Evolutionary conservation across 2,797 vertebrate genomes (phyloP).

Genomic region (Macropus fuliginosus): DNA sequence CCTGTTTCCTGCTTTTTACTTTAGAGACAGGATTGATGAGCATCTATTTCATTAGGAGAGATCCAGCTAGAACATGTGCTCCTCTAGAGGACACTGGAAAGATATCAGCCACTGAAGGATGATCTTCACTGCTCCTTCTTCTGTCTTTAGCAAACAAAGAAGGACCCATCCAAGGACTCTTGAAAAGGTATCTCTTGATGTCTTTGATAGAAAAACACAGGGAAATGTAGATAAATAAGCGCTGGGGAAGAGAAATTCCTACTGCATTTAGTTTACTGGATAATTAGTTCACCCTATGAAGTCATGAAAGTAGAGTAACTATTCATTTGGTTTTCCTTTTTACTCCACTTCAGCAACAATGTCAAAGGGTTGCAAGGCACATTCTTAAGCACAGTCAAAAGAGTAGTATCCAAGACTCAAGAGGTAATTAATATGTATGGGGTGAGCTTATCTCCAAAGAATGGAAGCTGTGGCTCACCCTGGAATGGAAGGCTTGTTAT

Average conservation of each 20-base stretch:
- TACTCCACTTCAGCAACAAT: background rate
- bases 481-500: background rate
- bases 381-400: background rate
- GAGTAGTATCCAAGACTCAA: background rate
- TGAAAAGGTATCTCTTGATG: constrained; percentile 50
- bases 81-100: background rate
- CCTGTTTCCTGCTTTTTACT: constrained; percentile 36
- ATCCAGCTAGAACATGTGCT: background rate
- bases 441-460: background rate
- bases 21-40: constrained; percentile 9
- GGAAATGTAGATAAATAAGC: background rate
- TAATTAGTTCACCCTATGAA: constrained; percentile 7
- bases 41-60: constrained; percentile 12
- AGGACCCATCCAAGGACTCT: constrained; percentile 9
- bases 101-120: constrained; percentile 4
- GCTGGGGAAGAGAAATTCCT: background rate
- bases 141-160: constrained; percentile 33
- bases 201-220: constrained; percentile 36
- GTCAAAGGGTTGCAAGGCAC: background rate
- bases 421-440: background rate
- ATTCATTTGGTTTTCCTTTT: background rate
- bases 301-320: background rate
- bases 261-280: constrained; percentile 29
- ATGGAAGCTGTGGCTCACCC: background rate
- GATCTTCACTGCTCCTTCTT: constrained; percentile 36